phyloP scores from a whole-genome alignment of 2,113 vertebrate genomes.

The Columba livia region DNA sequence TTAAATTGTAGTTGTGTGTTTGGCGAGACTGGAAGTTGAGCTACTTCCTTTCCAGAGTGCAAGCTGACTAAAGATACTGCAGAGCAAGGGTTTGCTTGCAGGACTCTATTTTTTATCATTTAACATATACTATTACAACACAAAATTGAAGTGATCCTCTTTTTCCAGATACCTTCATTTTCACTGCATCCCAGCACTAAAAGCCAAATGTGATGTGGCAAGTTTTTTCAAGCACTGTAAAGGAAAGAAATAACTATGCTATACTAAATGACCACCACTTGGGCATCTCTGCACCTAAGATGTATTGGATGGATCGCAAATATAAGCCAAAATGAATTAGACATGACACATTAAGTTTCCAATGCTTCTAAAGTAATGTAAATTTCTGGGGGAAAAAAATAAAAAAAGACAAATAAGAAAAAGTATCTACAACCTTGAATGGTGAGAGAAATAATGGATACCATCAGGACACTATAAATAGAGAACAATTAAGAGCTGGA shows the following conservation, averaged over 20 bases:
- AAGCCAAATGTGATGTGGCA: not conserved
- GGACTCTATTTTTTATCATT: not conserved
- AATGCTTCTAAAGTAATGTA: not conserved
- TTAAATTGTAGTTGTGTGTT: accelerated
- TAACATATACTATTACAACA: not conserved
- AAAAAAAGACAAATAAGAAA: not conserved
- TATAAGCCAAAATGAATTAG: not conserved
- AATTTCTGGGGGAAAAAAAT: not conserved
- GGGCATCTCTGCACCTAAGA: not conserved
- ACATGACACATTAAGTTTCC: not conserved
- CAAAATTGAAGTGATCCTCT: not conserved
- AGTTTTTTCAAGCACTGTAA: not conserved
- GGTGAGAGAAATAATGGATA: not conserved
- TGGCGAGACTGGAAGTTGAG: not conserved
- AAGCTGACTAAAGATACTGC: not conserved
- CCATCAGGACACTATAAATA: not conserved
- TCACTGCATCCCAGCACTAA: not conserved
- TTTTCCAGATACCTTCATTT: not conserved
- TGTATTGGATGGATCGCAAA: not conserved
- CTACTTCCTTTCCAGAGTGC: not conserved
- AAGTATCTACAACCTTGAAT: not conserved
- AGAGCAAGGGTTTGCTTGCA: not conserved
- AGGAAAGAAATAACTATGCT: not conserved
- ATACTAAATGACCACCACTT: not conserved
- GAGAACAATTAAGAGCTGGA: not conserved